Base-by-base conservation (phyloP, 2,888 invertebrate species). In the Phymatocera aterrima region DNA sequence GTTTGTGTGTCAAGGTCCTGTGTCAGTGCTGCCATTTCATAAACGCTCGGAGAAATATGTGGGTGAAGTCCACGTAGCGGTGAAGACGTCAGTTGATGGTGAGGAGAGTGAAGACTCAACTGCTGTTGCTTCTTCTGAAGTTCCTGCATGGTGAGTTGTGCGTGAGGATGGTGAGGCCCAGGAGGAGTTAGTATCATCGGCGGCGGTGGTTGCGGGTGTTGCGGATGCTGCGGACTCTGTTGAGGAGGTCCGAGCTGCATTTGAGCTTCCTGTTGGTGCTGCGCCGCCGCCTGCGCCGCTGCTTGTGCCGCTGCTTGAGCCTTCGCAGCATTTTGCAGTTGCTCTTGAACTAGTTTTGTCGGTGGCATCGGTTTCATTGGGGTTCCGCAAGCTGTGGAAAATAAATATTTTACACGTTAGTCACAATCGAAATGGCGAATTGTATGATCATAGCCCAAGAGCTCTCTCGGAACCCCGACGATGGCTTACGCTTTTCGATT, bases 21-120 rank as follows among this genome's bases (percentile, higher is more conserved):
- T 10, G 98, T 98, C 60, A 98, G 93, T 3, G 98, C 98, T 0
- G 98, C 98, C 96, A 98, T 97, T 91, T 99, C 98, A 91, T 98
- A 98, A 18, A 98, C 98, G 85, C 97, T 98, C n/a, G 97, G 97
- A 51, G 97, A 96, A 91, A 96, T 95, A 87, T 97, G 96, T 82
- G 96, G 96, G 87, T 96, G 96, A 83, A 97, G 93, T 80, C 92
- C 93, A 46, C 97, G 93, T 92, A 96, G 93, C 1, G 94, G 93
- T 21, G 94, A 93, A 57, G 89, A 90, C 64, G 93, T 93, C 87
- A 94, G 94, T 87, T 94, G 95, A 21, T 92, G 91, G 85, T 92
- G 92, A 1, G 95, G 94, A 21, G 93, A 94, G 84, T 92, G 93
- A 18, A 93, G 91, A 79, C 92, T 93, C 70, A 94, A 86, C 79